Percentiles rank a stretch among this genome's conserved stretches.
Evolutionary conservation across 2,888 invertebrate genomes (phyloP).

Genomic region (Thalpophila matura): DNA sequence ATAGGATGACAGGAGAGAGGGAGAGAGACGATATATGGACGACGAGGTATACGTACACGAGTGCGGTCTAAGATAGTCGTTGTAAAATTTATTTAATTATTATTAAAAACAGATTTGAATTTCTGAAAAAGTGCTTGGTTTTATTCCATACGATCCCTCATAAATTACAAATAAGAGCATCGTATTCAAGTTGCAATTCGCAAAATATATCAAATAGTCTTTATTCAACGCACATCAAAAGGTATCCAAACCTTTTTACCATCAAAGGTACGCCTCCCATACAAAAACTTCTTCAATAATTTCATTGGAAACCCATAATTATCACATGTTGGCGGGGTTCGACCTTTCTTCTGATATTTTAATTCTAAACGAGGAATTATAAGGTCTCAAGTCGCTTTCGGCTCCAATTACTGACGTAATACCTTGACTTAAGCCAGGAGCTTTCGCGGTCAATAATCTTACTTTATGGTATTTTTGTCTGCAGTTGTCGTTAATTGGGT

Average conservation of each 20-base stretch:
- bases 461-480: conserved; percentile 44
- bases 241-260: conserved; percentile 15
- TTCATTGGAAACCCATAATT: conserved; percentile 52
- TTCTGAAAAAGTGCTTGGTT: no score
- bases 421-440: conserved; percentile 47
- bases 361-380: conserved; percentile 71
- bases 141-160: no score
- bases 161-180: no score
- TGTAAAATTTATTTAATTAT: no score
- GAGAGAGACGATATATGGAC: no score
- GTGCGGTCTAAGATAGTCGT: no score
- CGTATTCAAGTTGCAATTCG: neutral
- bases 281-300: conserved; percentile 38
- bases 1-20: no score
- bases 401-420: conserved; percentile 68
- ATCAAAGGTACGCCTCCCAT: conserved; percentile 2
- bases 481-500: conserved; percentile 32
- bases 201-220: neutral
- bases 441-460: conserved; percentile 47
- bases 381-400: conserved; percentile 67
- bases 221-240: conserved; percentile 9
- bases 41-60: no score
- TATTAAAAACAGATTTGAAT: no score
- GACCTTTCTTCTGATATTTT: conserved; percentile 61
- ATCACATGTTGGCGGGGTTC: conserved; percentile 50